These are phyloP conservation scores for Alfaro cultratus DNA, from an alignment of 2,797 vertebrate species.

Conservation along the genomic window DNA sequence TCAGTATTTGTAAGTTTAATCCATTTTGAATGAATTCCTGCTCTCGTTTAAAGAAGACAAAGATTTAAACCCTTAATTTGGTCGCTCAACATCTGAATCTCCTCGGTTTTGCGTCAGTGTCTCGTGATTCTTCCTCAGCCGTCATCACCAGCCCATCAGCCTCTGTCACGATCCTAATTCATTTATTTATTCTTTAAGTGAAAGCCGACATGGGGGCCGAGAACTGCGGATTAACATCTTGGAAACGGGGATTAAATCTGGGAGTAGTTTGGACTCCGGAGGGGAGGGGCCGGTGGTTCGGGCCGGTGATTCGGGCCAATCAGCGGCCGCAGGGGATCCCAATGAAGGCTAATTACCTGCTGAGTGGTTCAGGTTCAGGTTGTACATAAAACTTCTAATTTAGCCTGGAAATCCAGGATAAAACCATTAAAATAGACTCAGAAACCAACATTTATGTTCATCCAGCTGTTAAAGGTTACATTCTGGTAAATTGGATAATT, in stretches of 20 bases:
- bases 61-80: neutral
- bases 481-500: no score
- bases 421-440: neutral
- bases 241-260: neutral
- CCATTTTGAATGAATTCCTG: neutral
- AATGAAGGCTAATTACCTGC: slow-evolving; percentile 24
- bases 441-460: neutral
- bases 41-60: neutral
- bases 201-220: neutral
- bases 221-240: slow-evolving; percentile 9
- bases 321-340: slow-evolving; percentile 33
- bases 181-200: slow-evolving; percentile 55
- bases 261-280: neutral
- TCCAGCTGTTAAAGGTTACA: neutral
- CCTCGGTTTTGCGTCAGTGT: neutral
- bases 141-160: slow-evolving; percentile 26
- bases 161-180: slow-evolving; percentile 28
- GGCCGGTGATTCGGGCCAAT: slow-evolving; percentile 16
- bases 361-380: neutral
- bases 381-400: neutral
- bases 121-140: slow-evolving; percentile 21
- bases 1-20: neutral
- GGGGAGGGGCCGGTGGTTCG: neutral
- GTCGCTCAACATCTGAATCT: neutral
- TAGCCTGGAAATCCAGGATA: neutral